Conservation (phyloP, 1,140 invertebrate genomes). For the Phenacoccus solenopsis region DNA sequence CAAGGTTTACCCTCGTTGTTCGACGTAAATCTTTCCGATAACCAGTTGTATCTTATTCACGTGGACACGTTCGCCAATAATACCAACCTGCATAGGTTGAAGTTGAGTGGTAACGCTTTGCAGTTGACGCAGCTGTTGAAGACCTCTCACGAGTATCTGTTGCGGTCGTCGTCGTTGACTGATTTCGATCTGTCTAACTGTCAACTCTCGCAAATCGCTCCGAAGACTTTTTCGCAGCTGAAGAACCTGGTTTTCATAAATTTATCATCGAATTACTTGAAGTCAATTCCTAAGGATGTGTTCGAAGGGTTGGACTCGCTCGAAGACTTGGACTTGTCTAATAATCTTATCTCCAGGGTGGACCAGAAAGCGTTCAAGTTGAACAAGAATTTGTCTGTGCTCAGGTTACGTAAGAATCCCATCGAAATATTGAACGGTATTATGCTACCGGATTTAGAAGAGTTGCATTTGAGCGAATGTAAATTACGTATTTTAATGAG, state of each 20-base stretch:
- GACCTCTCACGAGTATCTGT: slow-evolving; percentile 35
- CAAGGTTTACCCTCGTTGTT: slow-evolving; percentile 47
- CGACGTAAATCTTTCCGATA: slow-evolving; percentile 50
- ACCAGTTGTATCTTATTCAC: slow-evolving; percentile 44
- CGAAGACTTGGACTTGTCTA: slow-evolving; percentile 51
- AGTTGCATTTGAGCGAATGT: slow-evolving; percentile 48
- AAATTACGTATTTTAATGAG: slow-evolving; percentile 46
- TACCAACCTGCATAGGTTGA: slow-evolving; percentile 45
- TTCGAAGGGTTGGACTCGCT: slow-evolving; percentile 45
- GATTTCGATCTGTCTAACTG: slow-evolving; percentile 53
- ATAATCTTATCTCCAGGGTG: slow-evolving; percentile 44
- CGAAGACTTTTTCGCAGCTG: slow-evolving; percentile 45
- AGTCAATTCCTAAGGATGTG: slow-evolving; percentile 42
- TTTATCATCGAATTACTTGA: slow-evolving; percentile 46
- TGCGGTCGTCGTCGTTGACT: slow-evolving; percentile 46
- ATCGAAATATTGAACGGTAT: slow-evolving; percentile 39
- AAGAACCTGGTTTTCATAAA: slow-evolving; percentile 47
- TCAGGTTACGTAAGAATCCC: slow-evolving; percentile 45
- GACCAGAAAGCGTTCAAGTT: slow-evolving; percentile 44
- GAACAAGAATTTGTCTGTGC: slow-evolving; percentile 43
- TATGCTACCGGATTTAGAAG: slow-evolving; percentile 40
- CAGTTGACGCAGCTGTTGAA: slow-evolving; percentile 35
- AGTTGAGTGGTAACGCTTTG: slow-evolving; percentile 49
- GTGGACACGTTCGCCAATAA: slow-evolving; percentile 51
- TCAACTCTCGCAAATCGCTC: slow-evolving; percentile 43